Evolutionary conservation across 2,797 vertebrate species (phyloP).

Genomic region (Cyclura pinguis): DNA sequence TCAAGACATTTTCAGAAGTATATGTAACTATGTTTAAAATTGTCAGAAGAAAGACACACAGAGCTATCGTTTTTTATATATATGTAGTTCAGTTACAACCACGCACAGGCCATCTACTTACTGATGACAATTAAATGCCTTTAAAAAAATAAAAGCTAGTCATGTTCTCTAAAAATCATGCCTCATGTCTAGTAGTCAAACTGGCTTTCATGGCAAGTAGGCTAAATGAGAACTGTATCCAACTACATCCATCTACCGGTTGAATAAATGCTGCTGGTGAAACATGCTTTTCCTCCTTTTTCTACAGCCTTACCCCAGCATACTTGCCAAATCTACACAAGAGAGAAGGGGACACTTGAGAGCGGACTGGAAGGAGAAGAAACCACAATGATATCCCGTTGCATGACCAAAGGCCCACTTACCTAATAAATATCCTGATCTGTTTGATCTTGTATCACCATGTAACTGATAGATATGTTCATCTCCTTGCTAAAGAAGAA

Average conservation of each 20-base stretch:
- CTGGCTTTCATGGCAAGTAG: background rate
- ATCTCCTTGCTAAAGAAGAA: background rate
- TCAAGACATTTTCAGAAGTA: background rate
- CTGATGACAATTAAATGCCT: background rate
- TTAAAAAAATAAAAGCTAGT: background rate
- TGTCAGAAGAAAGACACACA: background rate
- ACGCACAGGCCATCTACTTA: background rate
- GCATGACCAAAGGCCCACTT: too few relatives aligned
- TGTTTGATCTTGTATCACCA: background rate
- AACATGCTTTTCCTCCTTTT: background rate
- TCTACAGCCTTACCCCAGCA: background rate
- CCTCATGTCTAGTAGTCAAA: background rate
- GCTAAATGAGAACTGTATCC: background rate
- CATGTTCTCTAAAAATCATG: background rate
- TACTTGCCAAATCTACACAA: background rate
- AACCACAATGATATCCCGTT: too few relatives aligned
- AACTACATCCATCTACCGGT: background rate
- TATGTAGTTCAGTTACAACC: accelerated
- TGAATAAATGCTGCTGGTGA: background rate
- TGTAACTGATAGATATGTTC: background rate
- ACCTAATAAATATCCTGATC: background rate
- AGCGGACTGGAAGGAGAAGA: background rate
- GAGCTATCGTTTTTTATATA: background rate
- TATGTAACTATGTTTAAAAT: conserved; percentile 25
- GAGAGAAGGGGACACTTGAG: background rate